Evolutionary conservation across 2,797 vertebrate species (phyloP).

Genomic region (Eutrigla gurnardus): DNA sequence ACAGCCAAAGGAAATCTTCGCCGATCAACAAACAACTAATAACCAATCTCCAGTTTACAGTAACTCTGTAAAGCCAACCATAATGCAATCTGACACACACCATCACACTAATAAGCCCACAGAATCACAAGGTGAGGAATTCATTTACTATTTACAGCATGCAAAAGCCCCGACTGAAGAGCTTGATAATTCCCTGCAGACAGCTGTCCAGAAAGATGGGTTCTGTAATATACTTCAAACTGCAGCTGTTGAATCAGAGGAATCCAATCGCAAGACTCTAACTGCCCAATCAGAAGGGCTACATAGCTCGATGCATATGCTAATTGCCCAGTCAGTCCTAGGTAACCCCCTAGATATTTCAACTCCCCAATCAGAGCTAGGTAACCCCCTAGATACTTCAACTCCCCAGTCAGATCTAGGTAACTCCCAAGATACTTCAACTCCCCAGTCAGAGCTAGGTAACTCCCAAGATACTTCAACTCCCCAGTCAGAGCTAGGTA

Average conservation of each 20-base stretch:
- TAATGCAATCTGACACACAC: constrained; percentile 54
- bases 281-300: constrained; percentile 35
- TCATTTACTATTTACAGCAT: constrained; percentile 57
- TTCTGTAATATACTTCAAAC: constrained; percentile 40
- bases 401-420: constrained; percentile 24
- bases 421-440: constrained; percentile 30
- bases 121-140: constrained; percentile 69
- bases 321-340: constrained; percentile 34
- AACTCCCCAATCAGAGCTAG: constrained; percentile 23
- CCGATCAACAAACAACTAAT: constrained; percentile 36
- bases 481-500: constrained; percentile 15
- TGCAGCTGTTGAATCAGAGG: constrained; percentile 54
- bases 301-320: constrained; percentile 24
- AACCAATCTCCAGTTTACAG: constrained; percentile 26
- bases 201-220: constrained; percentile 49
- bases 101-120: constrained; percentile 48
- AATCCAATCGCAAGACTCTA: constrained; percentile 33
- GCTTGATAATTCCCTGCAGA: constrained; percentile 39
- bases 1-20: constrained; percentile 28
- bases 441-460: constrained; percentile 19
- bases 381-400: constrained; percentile 38
- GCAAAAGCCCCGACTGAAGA: constrained; percentile 49
- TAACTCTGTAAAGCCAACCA: constrained; percentile 47
- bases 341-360: constrained; percentile 21
- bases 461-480: background rate